Evolutionary conservation across 2,888 invertebrate genomes (phyloP).

Genomic region (Drosophila acutilabella): DNA sequence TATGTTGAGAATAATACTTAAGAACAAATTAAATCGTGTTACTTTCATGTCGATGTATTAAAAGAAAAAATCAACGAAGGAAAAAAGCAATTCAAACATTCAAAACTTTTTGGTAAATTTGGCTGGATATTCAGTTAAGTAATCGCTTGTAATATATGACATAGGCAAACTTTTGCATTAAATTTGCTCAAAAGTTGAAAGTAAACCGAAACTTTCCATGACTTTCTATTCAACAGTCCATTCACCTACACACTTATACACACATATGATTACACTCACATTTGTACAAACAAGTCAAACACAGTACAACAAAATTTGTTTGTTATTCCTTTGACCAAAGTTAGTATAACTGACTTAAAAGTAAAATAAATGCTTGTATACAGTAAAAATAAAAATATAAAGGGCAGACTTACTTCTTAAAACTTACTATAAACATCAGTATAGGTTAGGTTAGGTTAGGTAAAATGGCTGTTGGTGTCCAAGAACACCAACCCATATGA

Average conservation of each 20-base stretch:
- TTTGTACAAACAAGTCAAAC: constrained; percentile 50
- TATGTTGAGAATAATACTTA: constrained; percentile 22
- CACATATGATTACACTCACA: constrained; percentile 1
- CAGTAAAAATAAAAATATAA: constrained; percentile 18
- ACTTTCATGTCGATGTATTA: constrained; percentile 3
- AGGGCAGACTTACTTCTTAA: not conserved
- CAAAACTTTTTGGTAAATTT: constrained; percentile 46
- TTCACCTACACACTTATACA: constrained; percentile 49
- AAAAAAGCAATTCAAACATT: constrained; percentile 39
- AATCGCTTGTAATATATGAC: constrained; percentile 54
- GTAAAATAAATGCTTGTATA: constrained; percentile 26
- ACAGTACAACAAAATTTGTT: constrained; percentile 38
- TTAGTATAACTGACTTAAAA: constrained; percentile 27
- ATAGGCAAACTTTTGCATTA: constrained; percentile 58
- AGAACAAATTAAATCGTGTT: constrained; percentile 22
- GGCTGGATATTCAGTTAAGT: constrained; percentile 25
- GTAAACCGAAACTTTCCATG: constrained; percentile 68
- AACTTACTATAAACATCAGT: not conserved
- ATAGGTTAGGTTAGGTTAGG: no score
- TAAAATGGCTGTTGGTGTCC: no score
- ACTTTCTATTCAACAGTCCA: constrained; percentile 67
- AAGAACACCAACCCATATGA: no score
- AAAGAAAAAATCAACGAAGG: not conserved
- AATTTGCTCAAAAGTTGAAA: constrained; percentile 61
- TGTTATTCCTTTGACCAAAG: constrained; percentile 49